These are phyloP conservation scores for Platypus cylindrus DNA, from an alignment of 2,888 invertebrate species.

Conservation along the genomic window DNA sequence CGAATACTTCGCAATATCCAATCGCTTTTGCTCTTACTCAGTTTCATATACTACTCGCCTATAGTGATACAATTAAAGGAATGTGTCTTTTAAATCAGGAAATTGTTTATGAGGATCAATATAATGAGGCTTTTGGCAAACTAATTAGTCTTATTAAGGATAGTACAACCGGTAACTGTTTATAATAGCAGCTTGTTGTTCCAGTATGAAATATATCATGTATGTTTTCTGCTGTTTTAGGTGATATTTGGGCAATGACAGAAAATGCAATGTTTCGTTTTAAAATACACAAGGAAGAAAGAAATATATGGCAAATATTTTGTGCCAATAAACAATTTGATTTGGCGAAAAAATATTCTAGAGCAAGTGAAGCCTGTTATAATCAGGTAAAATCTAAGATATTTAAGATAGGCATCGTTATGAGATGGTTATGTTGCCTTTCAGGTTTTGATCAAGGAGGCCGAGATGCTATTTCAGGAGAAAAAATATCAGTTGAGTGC, in stretches of 20 bases:
- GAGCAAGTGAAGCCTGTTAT: slow-evolving; percentile 65
- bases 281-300: slow-evolving; percentile 70
- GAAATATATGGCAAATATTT: slow-evolving; percentile 82
- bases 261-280: slow-evolving; percentile 77
- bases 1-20: slow-evolving; percentile 38
- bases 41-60: slow-evolving; percentile 79
- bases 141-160: slow-evolving; percentile 73
- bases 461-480: slow-evolving; percentile 69
- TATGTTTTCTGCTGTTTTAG: slow-evolving; percentile 18
- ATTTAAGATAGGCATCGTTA: not conserved
- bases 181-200: not conserved
- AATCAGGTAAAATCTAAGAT: slow-evolving; percentile 50
- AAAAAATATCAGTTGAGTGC: slow-evolving; percentile 76
- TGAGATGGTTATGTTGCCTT: slow-evolving; percentile 1
- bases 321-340: slow-evolving; percentile 76
- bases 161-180: slow-evolving; percentile 51
- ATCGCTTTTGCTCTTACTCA: slow-evolving; percentile 74
- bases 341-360: slow-evolving; percentile 72
- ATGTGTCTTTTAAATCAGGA: slow-evolving; percentile 77
- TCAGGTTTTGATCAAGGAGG: slow-evolving; percentile 70
- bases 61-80: slow-evolving; percentile 69
- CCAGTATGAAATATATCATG: not conserved
- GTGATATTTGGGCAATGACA: slow-evolving; percentile 76
- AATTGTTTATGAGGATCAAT: slow-evolving; percentile 73
- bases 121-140: slow-evolving; percentile 67